Evolutionary conservation across 2,888 invertebrate genomes (phyloP), one percentile per base, ranked within the genome.

Genomic region (Agapetus fuscipes): DNA sequence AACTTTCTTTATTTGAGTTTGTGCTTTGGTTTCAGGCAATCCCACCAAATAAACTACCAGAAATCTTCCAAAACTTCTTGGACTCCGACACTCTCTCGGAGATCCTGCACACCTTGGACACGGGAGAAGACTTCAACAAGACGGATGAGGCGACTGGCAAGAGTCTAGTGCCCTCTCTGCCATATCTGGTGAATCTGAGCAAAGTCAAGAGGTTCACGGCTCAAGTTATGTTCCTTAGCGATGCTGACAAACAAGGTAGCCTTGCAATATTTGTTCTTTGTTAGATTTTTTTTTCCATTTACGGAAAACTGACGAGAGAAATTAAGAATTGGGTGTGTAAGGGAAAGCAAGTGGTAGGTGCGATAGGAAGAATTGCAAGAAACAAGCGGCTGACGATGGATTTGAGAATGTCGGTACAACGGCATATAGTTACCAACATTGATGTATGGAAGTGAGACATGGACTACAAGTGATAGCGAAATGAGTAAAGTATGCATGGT

Each of bases 31-130:
- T 55, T 14, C 60, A 78, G 78, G 64, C 74, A 54, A 72, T 83
- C 51, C 62, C 71, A 3, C 73, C 78, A 0, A 51, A 56, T 2
- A 66, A 66, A 41, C 62, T 83, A 24, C 74, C 78, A 1, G 57
- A 61, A 1, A 73, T 83, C 48, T 82, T 84, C 56, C 71, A 71
- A 53, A 77, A 80, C 50, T 77, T 80, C 0, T 59, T 84, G 42
- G 83, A 83, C 46, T 75, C 73, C 39, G 64, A 72, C 29, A 64
- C 75, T 2, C 65, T 83, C 3, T 75, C 76, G 3, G 76, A 76
- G 27, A 70, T 83, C 37, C 50, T 83, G 14, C 56, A 57, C 2
- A 55, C 70, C 26, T 54, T 77, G 17, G n/a, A 25, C 0, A 45
- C 66, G 1, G 61, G 61, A 26, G 57, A 60, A 10, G 56, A 71